A percentile compares a stretch with the other conserved stretches of the same genome.
These are phyloP conservation scores for Eptatretus atami DNA, from an alignment of 2,797 vertebrate genomes.

Conservation along the genomic window DNA sequence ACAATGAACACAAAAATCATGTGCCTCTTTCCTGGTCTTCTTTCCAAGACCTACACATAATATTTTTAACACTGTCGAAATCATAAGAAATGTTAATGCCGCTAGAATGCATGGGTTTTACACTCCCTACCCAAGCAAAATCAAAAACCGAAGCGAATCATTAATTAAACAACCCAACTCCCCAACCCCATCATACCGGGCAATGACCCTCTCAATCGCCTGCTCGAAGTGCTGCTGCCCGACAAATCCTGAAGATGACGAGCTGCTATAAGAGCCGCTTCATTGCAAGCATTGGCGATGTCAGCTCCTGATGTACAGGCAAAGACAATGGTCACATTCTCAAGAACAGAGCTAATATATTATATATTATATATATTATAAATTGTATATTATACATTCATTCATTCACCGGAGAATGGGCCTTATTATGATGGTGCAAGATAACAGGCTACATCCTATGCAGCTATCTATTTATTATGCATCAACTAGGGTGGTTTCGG, in stretches of 20 bases:
- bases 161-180: not conserved
- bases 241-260: conserved; percentile 61
- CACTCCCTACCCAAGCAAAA: not conserved
- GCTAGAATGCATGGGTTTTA: not conserved
- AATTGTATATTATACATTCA: too few relatives aligned
- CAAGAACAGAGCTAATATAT: not conserved
- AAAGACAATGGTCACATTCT: not conserved
- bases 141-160: not conserved
- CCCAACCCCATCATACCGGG: conserved; percentile 25
- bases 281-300: conserved; percentile 87
- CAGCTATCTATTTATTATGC: too few relatives aligned
- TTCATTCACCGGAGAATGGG: too few relatives aligned
- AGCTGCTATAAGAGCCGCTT: conserved; percentile 75
- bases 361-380: too few relatives aligned
- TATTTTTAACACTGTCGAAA: too few relatives aligned
- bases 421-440: too few relatives aligned
- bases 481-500: too few relatives aligned
- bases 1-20: too few relatives aligned
- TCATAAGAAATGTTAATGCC: too few relatives aligned
- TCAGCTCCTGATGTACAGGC: conserved; percentile 32
- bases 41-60: conserved; percentile 46
- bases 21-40: too few relatives aligned
- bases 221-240: conserved; percentile 76
- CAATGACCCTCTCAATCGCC: conserved; percentile 77
- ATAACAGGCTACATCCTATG: too few relatives aligned